These are phyloP conservation scores for Artemia sinica DNA, from an alignment of 2,888 invertebrate species.

Conservation along the genomic window DNA sequence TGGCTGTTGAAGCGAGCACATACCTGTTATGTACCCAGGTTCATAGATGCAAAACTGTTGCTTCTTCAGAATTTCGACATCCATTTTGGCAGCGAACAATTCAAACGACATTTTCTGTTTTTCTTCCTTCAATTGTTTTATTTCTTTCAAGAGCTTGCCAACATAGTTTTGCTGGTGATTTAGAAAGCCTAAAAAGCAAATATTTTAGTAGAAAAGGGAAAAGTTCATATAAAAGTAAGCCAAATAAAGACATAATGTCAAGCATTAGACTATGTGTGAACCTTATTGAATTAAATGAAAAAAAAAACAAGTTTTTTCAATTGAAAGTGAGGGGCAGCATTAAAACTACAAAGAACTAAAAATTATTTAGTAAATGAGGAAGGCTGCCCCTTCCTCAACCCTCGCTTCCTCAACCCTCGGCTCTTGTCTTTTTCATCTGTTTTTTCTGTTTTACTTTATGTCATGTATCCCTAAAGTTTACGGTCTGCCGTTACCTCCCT, in stretches of 20 bases:
- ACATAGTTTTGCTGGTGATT: neutral
- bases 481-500: slow-evolving; percentile 1
- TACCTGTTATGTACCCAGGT: slow-evolving; percentile 11
- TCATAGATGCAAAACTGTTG: neutral
- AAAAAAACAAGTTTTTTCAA: too few species aligned
- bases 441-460: slow-evolving; percentile 3
- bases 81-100: slow-evolving; percentile 1
- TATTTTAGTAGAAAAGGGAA: too few species aligned
- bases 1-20: neutral
- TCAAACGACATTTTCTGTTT: slow-evolving; percentile 12
- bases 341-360: too few species aligned
- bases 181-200: neutral
- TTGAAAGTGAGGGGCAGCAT: too few species aligned
- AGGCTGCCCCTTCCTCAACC: too few species aligned
- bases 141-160: neutral
- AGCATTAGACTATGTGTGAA: too few species aligned
- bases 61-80: neutral
- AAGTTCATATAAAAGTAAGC: too few species aligned
- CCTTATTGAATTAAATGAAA: too few species aligned
- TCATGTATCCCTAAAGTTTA: neutral
- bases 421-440: neutral
- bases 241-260: too few species aligned
- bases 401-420: too few species aligned
- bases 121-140: neutral
- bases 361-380: too few species aligned